These are phyloP conservation scores for Caerostris darwini DNA, from an alignment of 1,140 invertebrate genomes.

Conservation along the genomic window DNA sequence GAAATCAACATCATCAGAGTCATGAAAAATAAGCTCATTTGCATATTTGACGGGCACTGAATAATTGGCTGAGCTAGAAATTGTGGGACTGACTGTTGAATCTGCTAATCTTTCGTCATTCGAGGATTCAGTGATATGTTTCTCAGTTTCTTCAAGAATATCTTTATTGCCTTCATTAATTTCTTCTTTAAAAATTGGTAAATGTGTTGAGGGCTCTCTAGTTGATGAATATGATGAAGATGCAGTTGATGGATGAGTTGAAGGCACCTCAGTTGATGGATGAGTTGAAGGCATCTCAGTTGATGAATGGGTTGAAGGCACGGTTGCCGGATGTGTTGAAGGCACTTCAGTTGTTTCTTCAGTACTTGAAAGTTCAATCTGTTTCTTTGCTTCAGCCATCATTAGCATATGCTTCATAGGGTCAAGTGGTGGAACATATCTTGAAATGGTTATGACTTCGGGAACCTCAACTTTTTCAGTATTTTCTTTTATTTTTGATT, in stretches of 20 bases:
- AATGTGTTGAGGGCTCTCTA: not conserved
- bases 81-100: not conserved
- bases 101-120: not conserved
- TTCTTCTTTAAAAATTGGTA: not conserved
- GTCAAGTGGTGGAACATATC: constrained; percentile 69
- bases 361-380: not conserved
- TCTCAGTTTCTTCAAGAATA: not conserved
- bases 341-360: not conserved
- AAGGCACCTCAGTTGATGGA: not conserved
- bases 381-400: constrained; percentile 53
- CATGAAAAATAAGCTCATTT: not conserved
- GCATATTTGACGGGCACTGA: not conserved
- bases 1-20: not conserved
- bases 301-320: too few species aligned
- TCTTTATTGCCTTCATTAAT: not conserved
- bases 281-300: not conserved
- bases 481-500: not conserved
- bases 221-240: not conserved
- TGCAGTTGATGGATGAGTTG: not conserved
- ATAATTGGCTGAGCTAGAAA: not conserved
- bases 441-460: not conserved
- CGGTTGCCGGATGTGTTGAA: not conserved
- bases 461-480: not conserved
- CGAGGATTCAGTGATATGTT: not conserved
- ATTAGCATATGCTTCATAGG: constrained; percentile 67